Evolutionary conservation across 2,888 invertebrate genomes (phyloP).

Genomic region (Globia sparganii): DNA sequence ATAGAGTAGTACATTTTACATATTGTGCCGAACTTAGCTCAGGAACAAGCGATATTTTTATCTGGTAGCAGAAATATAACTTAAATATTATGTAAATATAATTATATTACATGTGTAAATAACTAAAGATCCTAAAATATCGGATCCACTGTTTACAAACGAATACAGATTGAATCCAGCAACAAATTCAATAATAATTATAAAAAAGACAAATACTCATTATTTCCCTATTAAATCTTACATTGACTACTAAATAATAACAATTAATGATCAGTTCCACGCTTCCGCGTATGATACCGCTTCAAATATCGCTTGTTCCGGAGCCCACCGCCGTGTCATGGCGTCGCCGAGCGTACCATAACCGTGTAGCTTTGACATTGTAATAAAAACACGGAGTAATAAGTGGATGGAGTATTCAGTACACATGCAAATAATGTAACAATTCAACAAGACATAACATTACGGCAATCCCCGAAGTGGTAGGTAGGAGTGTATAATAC

Average conservation of each 20-base stretch:
- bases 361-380: background rate
- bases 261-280: conserved; percentile 37
- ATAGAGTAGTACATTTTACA: conserved; percentile 46
- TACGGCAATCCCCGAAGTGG: background rate
- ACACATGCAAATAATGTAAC: background rate
- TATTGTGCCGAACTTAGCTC: conserved; percentile 37
- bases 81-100: conserved; percentile 14
- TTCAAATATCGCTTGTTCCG: conserved; percentile 44
- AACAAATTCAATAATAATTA: conserved; percentile 8
- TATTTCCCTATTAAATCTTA: conserved; percentile 20
- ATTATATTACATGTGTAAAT: conserved; percentile 3
- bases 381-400: conserved; percentile 20
- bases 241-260: conserved; percentile 25
- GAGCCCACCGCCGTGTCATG: conserved; percentile 11
- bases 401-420: conserved; percentile 19
- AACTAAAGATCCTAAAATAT: background rate
- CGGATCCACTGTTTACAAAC: background rate
- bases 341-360: background rate
- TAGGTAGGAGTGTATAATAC: background rate
- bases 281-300: conserved; percentile 32
- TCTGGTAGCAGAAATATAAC: conserved; percentile 2
- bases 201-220: conserved; percentile 9
- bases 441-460: background rate
- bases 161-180: background rate
- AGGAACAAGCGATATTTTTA: conserved; percentile 39